Evolutionary conservation across 2,797 vertebrate species (phyloP).

Genomic region (Parotocinclus haroldoi): DNA sequence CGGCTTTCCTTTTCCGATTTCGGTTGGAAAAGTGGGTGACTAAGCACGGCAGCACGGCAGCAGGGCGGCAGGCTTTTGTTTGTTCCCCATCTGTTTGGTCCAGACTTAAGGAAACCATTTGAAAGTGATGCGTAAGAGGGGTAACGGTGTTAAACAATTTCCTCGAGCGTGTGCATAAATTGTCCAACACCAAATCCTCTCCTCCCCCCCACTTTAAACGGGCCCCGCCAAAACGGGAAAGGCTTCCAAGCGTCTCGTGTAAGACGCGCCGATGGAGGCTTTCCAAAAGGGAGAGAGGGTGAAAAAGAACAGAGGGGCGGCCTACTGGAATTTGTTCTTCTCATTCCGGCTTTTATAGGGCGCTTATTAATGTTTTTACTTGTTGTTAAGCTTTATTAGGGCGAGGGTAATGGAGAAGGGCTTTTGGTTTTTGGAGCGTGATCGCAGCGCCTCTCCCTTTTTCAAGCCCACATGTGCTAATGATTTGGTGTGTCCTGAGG

Average conservation of each 20-base stretch:
- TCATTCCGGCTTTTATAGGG: conserved; percentile 35
- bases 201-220: conserved; percentile 34
- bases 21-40: too few relatives aligned
- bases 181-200: too few relatives aligned
- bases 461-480: conserved; percentile 68
- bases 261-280: conserved; percentile 48
- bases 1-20: too few relatives aligned
- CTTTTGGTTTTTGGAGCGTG: conserved; percentile 39
- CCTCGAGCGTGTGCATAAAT: conserved; percentile 11
- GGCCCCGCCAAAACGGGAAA: conserved; percentile 56
- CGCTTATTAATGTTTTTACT: conserved; percentile 57
- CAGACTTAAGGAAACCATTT: conserved; percentile 23
- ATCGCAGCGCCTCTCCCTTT: conserved; percentile 34
- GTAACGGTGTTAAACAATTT: conserved; percentile 38
- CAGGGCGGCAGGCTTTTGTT: neutral
- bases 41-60: neutral
- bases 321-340: conserved; percentile 50
- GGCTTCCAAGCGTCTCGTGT: conserved; percentile 43
- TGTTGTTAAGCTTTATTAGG: conserved; percentile 56
- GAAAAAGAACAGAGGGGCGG: conserved; percentile 49
- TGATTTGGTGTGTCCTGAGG: conserved; percentile 67
- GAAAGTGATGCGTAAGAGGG: conserved; percentile 30
- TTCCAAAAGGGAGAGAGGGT: conserved; percentile 51
- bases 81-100: conserved; percentile 3
- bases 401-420: conserved; percentile 41